These are phyloP conservation scores for Hepsetus odoe DNA, from an alignment of 2,113 vertebrate species.

Conservation along the genomic window DNA sequence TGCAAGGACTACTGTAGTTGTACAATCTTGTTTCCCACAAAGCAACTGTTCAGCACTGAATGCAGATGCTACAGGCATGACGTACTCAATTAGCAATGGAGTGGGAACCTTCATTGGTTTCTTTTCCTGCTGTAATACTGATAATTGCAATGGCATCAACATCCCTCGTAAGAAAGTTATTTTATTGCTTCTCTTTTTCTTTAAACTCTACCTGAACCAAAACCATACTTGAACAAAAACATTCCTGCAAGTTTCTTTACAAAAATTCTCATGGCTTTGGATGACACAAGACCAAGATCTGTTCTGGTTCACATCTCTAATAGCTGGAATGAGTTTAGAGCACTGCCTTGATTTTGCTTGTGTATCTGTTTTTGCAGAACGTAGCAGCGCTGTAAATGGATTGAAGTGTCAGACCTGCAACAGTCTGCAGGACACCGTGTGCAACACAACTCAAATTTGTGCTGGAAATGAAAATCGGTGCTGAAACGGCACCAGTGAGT, in stretches of 20 bases:
- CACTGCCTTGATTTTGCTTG: background rate
- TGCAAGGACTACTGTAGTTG: background rate
- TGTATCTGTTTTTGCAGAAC: background rate
- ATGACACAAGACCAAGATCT: too few species aligned
- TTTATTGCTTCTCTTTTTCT: background rate
- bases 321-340: background rate
- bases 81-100: background rate
- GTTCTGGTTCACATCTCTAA: too few species aligned
- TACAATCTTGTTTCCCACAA: background rate
- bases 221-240: too few species aligned
- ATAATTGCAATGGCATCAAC: background rate
- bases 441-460: slow-evolving; percentile 1
- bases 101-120: background rate
- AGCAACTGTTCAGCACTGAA: background rate
- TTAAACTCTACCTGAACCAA: too few species aligned
- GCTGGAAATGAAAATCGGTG: slow-evolving; percentile 25
- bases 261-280: too few species aligned
- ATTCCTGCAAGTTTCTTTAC: too few species aligned
- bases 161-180: background rate
- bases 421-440: background rate
- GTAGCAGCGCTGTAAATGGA: background rate
- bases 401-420: background rate
- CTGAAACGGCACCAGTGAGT: background rate
- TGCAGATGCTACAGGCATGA: background rate
- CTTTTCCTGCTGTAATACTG: background rate